Conservation (phyloP, 2,113 vertebrate species). For the human region GRCh38 chr7:53615501-53616000, state of each 20-base stretch:
- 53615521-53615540: not conserved
- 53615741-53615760: not conserved
- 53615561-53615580: not conserved
- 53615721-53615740: not conserved
- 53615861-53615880: not conserved
- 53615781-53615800: not conserved
- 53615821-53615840: not conserved
- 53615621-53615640: not conserved
- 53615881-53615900: not conserved
- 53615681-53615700: not conserved
- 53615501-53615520: not conserved
- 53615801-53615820: not conserved
- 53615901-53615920: not conserved
- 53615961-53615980: not conserved
- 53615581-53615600: not conserved
- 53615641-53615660: not conserved
- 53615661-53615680: not conserved
- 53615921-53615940: not conserved
- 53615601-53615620: not conserved
- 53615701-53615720: not conserved
- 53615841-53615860: not conserved
- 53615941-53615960: not conserved
- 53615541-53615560: not conserved
- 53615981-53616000: not conserved
- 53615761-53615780: not conserved